Conservation (phyloP, 2,797 vertebrate species). For the Mycteria americana region DNA sequence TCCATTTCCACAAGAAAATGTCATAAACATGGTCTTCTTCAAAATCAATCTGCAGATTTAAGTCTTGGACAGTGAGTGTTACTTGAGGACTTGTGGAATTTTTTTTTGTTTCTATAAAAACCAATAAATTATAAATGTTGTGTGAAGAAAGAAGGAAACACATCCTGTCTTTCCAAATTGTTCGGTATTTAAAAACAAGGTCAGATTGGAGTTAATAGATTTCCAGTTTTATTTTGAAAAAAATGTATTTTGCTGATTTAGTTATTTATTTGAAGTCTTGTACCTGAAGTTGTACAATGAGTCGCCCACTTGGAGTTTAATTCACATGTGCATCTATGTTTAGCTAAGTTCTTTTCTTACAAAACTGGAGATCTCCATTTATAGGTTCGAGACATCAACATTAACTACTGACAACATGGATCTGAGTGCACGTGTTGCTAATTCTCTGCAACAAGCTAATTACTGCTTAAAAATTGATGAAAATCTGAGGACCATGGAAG, state of each 20-base stretch:
- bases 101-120: neutral
- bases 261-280: neutral
- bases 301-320: neutral
- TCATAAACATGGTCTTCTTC: neutral
- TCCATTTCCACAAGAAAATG: neutral
- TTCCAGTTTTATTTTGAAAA: neutral
- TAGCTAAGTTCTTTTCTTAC: neutral
- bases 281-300: neutral
- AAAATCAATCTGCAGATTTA: neutral
- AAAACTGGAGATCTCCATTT: neutral
- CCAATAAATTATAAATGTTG: neutral
- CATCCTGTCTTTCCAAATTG: neutral
- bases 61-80: neutral
- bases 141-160: neutral
- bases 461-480: constrained; percentile 6
- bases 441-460: neutral
- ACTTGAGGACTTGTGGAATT: neutral
- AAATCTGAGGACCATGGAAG: neutral
- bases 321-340: neutral
- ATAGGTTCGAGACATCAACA: neutral
- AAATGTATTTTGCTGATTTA: neutral
- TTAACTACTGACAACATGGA: neutral
- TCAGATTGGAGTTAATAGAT: neutral
- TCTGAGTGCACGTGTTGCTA: neutral
- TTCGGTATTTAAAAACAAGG: neutral